Evolutionary conservation across 1,140 invertebrate species (phyloP).

Genomic region (Cydia pomonella): DNA sequence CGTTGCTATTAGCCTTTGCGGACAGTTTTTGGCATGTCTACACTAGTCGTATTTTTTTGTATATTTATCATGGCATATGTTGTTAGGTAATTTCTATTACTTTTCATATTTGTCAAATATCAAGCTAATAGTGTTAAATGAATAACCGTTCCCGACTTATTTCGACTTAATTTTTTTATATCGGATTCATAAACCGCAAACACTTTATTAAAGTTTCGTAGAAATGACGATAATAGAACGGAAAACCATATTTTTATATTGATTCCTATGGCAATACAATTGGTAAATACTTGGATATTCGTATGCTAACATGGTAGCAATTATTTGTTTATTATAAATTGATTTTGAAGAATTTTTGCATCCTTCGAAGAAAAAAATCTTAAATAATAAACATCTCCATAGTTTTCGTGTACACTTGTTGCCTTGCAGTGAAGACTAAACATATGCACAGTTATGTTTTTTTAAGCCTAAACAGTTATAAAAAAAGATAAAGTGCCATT

Average conservation of each 20-base stretch:
- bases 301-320: too few relatives aligned
- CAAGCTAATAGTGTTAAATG: too few relatives aligned
- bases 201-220: neutral
- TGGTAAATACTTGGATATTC: too few relatives aligned
- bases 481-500: slow-evolving; percentile 20
- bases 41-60: neutral
- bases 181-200: neutral
- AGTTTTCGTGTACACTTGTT: neutral
- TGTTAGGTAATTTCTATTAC: neutral
- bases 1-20: neutral
- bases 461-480: slow-evolving; percentile 12
- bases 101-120: neutral
- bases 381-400: neutral
- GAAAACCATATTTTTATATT: neutral
- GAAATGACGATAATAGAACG: neutral
- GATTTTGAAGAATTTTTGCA: neutral
- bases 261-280: too few relatives aligned
- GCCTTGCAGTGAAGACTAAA: slow-evolving; percentile 4
- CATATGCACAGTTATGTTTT: slow-evolving; percentile 6
- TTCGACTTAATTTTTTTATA: neutral
- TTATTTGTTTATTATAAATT: too few relatives aligned
- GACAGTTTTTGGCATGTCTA: neutral
- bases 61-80: neutral
- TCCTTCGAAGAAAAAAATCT: neutral
- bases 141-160: neutral